Conservation (phyloP, 2,888 invertebrate genomes). For the Helleia helle region DNA sequence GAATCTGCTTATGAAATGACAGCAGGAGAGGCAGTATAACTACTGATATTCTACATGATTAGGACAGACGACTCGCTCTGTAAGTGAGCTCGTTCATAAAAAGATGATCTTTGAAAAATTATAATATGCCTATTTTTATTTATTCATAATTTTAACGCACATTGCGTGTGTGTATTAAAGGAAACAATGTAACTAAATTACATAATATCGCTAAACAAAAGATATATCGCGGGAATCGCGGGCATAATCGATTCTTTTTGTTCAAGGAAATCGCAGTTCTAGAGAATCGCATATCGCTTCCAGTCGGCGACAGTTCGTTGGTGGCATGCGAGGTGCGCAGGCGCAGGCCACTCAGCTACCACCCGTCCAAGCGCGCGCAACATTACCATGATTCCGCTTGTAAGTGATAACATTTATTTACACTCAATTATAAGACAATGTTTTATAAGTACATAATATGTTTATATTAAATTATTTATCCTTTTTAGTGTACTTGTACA, state of each 20-base stretch:
- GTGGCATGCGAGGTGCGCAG: slow-evolving; percentile 36
- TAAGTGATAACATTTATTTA: slow-evolving; percentile 22
- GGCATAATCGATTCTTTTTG: slow-evolving; percentile 19
- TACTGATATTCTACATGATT: no score
- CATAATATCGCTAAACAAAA: background rate
- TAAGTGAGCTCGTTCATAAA: no score
- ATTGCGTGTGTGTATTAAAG: background rate
- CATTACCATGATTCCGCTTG: slow-evolving; percentile 36
- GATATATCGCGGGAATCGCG: slow-evolving; percentile 18
- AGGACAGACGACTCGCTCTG: no score
- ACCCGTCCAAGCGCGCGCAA: slow-evolving; percentile 54
- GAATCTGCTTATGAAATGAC: no score
- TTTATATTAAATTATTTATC: no score
- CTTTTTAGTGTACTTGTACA: no score
- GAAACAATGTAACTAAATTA: background rate
- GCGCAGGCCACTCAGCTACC: slow-evolving; percentile 54
- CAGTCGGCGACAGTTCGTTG: slow-evolving; percentile 36
- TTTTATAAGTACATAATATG: no score
- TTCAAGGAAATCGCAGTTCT: slow-evolving; percentile 22
- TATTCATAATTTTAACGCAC: no score
- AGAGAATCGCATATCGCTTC: slow-evolving; percentile 23
- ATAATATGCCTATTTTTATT: no score
- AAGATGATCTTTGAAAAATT: no score
- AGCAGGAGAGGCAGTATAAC: no score
- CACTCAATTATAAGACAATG: background rate